A percentile compares a stretch with the other conserved stretches of the same genome.
These are phyloP conservation scores for Sebastes schlegelii DNA, from an alignment of 2,113 vertebrate species.

Conservation along the genomic window DNA sequence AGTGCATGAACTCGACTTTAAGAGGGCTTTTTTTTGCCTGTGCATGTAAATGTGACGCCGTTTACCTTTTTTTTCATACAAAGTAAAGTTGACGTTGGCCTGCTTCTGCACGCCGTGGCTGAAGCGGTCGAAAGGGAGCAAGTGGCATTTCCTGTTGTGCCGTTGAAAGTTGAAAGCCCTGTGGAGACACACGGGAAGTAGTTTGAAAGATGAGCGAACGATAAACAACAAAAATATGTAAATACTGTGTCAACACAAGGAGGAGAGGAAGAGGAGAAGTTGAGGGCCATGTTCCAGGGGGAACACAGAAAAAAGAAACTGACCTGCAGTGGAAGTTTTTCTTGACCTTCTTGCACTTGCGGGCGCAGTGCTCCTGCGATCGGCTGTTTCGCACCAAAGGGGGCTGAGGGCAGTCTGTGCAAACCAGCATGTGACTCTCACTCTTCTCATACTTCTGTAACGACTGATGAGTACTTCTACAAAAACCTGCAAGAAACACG, in stretches of 20 bases:
- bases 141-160: conserved; percentile 88
- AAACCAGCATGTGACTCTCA: conserved; percentile 76
- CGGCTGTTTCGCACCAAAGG: conserved; percentile 59
- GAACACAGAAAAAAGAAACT: conserved; percentile 24
- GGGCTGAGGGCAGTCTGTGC: conserved; percentile 68
- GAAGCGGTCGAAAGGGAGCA: conserved; percentile 95
- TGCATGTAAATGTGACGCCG: conserved; percentile 1
- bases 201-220: conserved; percentile 52
- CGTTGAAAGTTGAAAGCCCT: conserved; percentile 85
- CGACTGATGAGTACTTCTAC: conserved; percentile 64
- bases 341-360: conserved; percentile 80
- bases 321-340: conserved; percentile 81
- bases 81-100: conserved; percentile 88
- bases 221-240: conserved; percentile 68
- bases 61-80: conserved; percentile 98
- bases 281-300: background rate
- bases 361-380: conserved; percentile 80
- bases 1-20: background rate
- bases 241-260: conserved; percentile 40
- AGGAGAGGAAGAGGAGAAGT: background rate
- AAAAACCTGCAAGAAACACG: conserved; percentile 53
- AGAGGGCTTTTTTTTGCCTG: background rate
- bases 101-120: conserved; percentile 90
- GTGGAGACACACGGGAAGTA: conserved; percentile 58
- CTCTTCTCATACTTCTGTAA: conserved; percentile 83